phyloP scores from a whole-genome alignment of 2,888 invertebrate species.

The Stenolophus ochropezus region DNA sequence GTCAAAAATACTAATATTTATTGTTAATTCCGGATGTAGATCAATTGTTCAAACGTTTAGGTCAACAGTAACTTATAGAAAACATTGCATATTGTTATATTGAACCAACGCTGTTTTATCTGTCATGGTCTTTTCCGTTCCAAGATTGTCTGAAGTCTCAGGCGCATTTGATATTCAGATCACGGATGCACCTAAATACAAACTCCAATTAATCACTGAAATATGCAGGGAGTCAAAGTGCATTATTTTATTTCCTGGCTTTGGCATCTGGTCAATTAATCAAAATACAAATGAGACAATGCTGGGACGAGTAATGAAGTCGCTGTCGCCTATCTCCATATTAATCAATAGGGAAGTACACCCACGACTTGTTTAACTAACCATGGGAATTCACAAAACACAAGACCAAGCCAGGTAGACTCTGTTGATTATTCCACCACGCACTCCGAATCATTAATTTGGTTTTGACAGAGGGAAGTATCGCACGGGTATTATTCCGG shows the following conservation, averaged over 20 bases:
- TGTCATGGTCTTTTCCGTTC: no score
- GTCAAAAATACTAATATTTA: no score
- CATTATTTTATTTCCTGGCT: not conserved
- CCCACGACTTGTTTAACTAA: conserved; percentile 48
- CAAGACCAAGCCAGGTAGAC: conserved; percentile 14
- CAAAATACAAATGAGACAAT: conserved; percentile 52
- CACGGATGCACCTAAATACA: not conserved
- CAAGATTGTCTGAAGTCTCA: no score
- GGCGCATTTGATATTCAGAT: no score
- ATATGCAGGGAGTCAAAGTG: not conserved
- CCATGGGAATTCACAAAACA: conserved; percentile 41
- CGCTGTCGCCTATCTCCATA: conserved; percentile 50
- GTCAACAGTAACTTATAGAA: no score
- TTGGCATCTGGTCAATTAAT: conserved; percentile 39
- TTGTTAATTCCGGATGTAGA: no score
- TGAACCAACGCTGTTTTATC: no score
- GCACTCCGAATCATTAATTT: conserved; percentile 53
- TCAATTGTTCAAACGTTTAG: no score
- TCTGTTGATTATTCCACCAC: conserved; percentile 41
- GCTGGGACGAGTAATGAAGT: conserved; percentile 45
- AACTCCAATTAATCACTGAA: not conserved
- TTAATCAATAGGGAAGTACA: conserved; percentile 42
- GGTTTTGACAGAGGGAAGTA: conserved; percentile 39
- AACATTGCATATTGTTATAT: no score
- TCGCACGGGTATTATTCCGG: not conserved